These are phyloP conservation scores for Anhinga rufa DNA, from an alignment of 2,113 vertebrate species.

Conservation along the genomic window DNA sequence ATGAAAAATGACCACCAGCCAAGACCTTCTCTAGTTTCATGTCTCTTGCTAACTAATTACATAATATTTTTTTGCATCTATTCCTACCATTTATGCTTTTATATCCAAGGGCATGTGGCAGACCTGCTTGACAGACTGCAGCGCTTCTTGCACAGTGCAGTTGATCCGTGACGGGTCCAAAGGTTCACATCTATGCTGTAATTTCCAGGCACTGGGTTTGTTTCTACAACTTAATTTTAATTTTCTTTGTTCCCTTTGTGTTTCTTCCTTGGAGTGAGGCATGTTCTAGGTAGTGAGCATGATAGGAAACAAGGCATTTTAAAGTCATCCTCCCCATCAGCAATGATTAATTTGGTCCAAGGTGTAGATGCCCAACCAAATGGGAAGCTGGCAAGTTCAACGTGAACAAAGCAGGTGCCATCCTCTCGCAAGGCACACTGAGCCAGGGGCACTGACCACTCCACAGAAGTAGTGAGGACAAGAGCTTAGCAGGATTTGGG, in stretches of 20 bases:
- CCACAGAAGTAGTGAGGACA: not conserved
- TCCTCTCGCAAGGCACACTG: not conserved
- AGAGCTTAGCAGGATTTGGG: not conserved
- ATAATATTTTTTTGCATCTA: not conserved
- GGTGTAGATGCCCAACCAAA: no score
- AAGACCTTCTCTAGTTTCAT: not conserved
- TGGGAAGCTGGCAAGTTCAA: not conserved
- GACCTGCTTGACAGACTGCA: not conserved
- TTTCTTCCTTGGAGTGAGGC: no score
- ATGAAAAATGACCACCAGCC: not conserved
- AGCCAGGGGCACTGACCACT: not conserved
- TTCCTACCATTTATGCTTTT: not conserved
- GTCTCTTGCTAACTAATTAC: not conserved
- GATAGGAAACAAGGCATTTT: no score
- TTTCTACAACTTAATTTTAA: not conserved
- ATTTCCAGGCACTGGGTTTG: not conserved
- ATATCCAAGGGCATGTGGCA: not conserved
- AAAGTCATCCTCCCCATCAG: not conserved
- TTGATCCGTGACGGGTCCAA: not conserved
- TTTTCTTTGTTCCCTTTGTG: not conserved
- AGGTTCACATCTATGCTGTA: not conserved
- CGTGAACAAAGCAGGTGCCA: rapidly evolving
- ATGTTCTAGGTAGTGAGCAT: no score
- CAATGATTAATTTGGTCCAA: not conserved
- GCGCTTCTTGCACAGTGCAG: not conserved